Conservation (phyloP, 2,888 invertebrate species). For the Gordius sp. region DNA sequence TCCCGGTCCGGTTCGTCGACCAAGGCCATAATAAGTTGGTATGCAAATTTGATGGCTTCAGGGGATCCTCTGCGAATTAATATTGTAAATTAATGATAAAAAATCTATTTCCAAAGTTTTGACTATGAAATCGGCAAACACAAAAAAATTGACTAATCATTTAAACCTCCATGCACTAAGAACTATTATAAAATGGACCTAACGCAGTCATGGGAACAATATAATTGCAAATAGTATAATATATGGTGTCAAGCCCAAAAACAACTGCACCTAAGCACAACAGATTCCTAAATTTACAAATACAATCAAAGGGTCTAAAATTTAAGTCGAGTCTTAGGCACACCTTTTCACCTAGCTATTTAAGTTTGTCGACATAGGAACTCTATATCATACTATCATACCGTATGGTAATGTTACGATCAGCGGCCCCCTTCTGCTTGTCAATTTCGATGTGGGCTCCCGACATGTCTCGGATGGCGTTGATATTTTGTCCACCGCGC, state of each 20-base stretch:
- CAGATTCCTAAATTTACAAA: no score
- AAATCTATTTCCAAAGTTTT: no score
- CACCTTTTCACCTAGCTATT: neutral
- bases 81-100: conserved; percentile 19
- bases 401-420: conserved; percentile 78
- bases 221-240: no score
- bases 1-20: conserved; percentile 84
- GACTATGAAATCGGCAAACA: no score
- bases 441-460: conserved; percentile 94
- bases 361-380: neutral
- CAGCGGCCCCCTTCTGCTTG: conserved; percentile 68
- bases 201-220: no score
- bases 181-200: no score
- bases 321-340: conserved; percentile 20
- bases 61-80: conserved; percentile 44
- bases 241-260: no score
- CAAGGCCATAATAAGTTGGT: conserved; percentile 58
- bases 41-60: conserved; percentile 71
- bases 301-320: no score
- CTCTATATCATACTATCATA: no score
- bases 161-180: no score
- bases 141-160: no score
- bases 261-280: no score
- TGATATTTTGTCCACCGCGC: conserved; percentile 82
- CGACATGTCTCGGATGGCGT: conserved; percentile 78